A percentile compares a stretch with the other conserved stretches of the same genome.
Evolutionary conservation across 2,888 invertebrate genomes (phyloP).

Genomic region (Anodontia alba): DNA sequence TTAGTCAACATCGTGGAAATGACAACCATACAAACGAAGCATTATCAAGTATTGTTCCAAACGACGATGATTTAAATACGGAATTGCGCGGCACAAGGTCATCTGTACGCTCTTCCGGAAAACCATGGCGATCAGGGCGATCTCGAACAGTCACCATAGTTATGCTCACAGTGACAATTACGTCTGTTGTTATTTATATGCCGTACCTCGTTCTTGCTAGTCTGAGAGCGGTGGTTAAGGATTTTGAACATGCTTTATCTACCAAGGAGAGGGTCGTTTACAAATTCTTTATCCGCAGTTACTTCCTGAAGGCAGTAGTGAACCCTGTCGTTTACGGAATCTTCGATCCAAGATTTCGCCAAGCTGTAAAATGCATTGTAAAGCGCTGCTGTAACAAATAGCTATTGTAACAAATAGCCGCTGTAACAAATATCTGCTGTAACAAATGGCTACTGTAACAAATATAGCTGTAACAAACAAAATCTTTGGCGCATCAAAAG

Average conservation of each 20-base stretch:
- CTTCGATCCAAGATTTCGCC: neutral
- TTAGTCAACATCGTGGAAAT: too few species aligned
- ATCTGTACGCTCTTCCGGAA: too few species aligned
- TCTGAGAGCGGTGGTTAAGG: neutral
- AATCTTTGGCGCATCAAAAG: too few species aligned
- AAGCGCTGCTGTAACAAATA: too few species aligned
- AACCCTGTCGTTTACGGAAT: neutral
- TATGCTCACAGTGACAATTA: neutral
- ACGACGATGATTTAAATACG: too few species aligned
- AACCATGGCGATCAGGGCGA: neutral
- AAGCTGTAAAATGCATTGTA: neutral
- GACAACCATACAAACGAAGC: too few species aligned
- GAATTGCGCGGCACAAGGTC: too few species aligned
- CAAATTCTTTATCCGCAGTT: neutral
- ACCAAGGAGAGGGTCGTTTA: neutral
- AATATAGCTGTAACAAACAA: too few species aligned
- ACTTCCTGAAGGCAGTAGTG: neutral
- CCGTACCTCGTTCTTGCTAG: neutral
- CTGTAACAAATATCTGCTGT: too few species aligned
- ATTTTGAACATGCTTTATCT: neutral
- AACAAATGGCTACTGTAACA: too few species aligned
- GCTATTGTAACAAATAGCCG: too few species aligned
- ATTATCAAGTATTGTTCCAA: too few species aligned
- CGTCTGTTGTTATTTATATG: neutral
- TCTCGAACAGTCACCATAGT: neutral